Evolutionary conservation across 2,113 vertebrate species (phyloP), one percentile per base, ranked within the genome.

Genomic region (Opisthocomus hoazin): DNA sequence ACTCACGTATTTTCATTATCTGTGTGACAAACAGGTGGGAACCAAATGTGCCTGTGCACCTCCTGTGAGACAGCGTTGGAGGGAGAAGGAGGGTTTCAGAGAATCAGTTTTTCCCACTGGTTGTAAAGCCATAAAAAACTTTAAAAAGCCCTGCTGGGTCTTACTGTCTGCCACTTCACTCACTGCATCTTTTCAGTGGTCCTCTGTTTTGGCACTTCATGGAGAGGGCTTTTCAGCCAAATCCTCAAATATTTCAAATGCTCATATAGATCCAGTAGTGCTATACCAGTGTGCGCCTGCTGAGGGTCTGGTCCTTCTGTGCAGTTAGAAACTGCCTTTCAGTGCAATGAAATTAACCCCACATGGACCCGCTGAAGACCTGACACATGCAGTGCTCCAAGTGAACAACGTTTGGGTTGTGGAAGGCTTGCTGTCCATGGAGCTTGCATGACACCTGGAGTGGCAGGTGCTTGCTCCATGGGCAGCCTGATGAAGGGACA

Each of bases 391-490:
- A 1, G 14, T 37, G 20, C 23, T 86, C 61, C 57, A 50, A 61
- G 22, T 1, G 1, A 43, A 36, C 54, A 32, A 26, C 1, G 1
- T 43, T 32, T 58, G 50, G 4, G 15, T 30, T 21, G 16, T 7
- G 10, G 32, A 41, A 81, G 36, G 21, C 46, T 69, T 46, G 7
- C 43, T 71, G 15, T 85, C 36, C 48, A 9, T 2, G 2, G n/a
- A 63, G 21, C 18, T 27, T 69, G 14, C 27, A 8, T 10, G 51
- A 17, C 37, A 29, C 24, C 57, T 0, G 0, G 37, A 53, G 29
- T 4, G 1, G 10, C 4, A 2, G 9, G 36, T 1, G 0, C 58
- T 75, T 63, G 27, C 34, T 82, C 51, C 32, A 23, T 39, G 30
- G 15, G 34, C 68, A 77, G n/a, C 2, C 0, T 32, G 21, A 15